Evolutionary conservation across 1,140 invertebrate species (phyloP).

Genomic region (Cyrtorhinus lividipennis): DNA sequence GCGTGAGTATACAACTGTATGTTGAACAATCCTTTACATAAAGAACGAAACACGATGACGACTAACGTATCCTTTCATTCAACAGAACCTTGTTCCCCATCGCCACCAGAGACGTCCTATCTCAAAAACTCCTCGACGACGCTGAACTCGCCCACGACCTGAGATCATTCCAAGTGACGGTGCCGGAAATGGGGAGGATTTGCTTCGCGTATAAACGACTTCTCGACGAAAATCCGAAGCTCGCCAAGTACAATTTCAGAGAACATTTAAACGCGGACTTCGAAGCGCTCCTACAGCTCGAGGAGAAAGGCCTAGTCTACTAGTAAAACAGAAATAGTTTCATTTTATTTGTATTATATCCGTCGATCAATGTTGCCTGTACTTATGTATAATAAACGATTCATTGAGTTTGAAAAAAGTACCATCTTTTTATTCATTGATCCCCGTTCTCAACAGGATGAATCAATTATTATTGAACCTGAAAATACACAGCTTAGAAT

Average conservation of each 20-base stretch:
- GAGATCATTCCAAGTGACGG: slow-evolving; percentile 52
- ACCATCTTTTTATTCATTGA: too few relatives aligned
- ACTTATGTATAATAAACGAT: too few relatives aligned
- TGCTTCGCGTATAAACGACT: slow-evolving; percentile 62
- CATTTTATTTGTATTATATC: too few relatives aligned
- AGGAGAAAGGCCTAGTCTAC: too few relatives aligned
- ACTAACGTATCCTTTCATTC: background rate
- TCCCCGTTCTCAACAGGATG: too few relatives aligned
- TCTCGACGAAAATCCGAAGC: slow-evolving; percentile 49
- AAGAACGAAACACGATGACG: background rate
- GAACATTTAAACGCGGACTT: slow-evolving; percentile 18
- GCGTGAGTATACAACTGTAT: slow-evolving; percentile 31
- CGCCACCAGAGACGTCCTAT: slow-evolving; percentile 46
- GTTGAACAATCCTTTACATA: background rate
- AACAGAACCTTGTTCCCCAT: slow-evolving; percentile 61
- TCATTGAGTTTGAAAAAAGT: too few relatives aligned
- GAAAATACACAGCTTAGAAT: too few relatives aligned
- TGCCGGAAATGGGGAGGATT: slow-evolving; percentile 63
- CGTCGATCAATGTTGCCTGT: too few relatives aligned
- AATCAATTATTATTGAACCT: too few relatives aligned
- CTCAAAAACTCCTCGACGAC: slow-evolving; percentile 48
- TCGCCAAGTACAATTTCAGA: slow-evolving; percentile 52
- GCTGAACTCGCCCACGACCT: slow-evolving; percentile 55
- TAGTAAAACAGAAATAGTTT: too few relatives aligned
- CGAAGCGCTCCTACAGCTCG: background rate